These are phyloP conservation scores for Onthophagus sagittarius DNA, from an alignment of 2,888 invertebrate genomes.

Conservation along the genomic window DNA sequence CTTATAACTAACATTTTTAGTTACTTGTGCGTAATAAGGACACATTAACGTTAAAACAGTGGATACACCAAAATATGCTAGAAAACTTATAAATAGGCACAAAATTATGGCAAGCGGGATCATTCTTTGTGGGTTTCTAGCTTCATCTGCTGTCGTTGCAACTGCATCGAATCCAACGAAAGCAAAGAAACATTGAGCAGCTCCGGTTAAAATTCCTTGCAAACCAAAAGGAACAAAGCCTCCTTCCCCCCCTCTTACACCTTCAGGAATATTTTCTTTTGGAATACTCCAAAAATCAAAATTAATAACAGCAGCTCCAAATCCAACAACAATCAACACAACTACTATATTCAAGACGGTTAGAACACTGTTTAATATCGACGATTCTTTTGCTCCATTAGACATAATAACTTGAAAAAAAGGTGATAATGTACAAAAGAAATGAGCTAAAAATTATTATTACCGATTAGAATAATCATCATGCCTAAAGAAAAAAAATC, in stretches of 20 bases:
- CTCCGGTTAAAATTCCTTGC: constrained; percentile 81
- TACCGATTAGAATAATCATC: constrained; percentile 55
- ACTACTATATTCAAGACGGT: constrained; percentile 82
- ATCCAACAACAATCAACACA: constrained; percentile 74
- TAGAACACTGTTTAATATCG: constrained; percentile 85
- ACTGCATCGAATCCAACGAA: constrained; percentile 96
- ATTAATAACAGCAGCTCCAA: constrained; percentile 71
- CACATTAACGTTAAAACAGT: constrained; percentile 91
- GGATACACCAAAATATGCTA: constrained; percentile 88
- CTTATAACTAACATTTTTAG: background rate
- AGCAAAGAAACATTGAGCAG: constrained; percentile 86
- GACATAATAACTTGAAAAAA: constrained; percentile 55
- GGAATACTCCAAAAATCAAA: constrained; percentile 75
- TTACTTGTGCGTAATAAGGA: constrained; percentile 80
- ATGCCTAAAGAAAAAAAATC: constrained; percentile 68
- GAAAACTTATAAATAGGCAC: constrained; percentile 78
- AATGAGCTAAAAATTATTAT: background rate
- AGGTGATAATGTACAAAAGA: background rate
- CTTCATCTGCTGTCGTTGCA: constrained; percentile 90
- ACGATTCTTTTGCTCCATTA: constrained; percentile 76
- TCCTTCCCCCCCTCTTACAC: constrained; percentile 64
- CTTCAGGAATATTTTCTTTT: constrained; percentile 55
- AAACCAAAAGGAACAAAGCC: constrained; percentile 92
- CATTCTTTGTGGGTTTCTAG: constrained; percentile 84
- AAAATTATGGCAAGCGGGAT: constrained; percentile 88